phyloP scores from a whole-genome alignment of 2,113 vertebrate genomes.

The Choloepus hoffmanni region DNA sequence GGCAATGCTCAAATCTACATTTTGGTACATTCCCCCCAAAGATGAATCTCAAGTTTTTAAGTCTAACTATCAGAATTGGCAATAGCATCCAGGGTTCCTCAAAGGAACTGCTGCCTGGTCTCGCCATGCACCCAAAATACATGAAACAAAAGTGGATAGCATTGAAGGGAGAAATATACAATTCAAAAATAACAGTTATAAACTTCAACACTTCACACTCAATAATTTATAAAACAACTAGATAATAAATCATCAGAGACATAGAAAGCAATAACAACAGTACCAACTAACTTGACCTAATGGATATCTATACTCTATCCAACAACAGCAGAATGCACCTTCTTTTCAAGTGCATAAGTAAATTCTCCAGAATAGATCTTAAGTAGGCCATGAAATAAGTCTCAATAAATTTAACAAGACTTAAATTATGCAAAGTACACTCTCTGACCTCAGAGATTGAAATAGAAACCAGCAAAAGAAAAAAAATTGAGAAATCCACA shows the following conservation, averaged over 20 bases:
- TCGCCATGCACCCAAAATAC: background rate
- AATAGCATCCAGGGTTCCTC: background rate
- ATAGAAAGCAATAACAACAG: no score
- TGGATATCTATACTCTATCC: no score
- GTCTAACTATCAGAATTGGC: constrained; percentile 53
- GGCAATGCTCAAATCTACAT: constrained; percentile 55
- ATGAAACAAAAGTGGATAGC: background rate
- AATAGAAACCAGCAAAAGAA: constrained; percentile 11
- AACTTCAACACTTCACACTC: background rate
- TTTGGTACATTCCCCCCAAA: background rate
- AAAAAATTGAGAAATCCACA: constrained; percentile 10
- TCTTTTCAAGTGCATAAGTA: no score
- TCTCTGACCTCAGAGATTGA: background rate
- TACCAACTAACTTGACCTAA: no score
- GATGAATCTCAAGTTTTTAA: constrained; percentile 69
- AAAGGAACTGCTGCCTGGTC: no score
- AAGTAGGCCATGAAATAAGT: no score
- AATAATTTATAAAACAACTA: no score
- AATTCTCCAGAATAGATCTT: no score
- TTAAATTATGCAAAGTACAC: no score
- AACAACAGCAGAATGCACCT: no score
- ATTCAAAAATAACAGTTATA: background rate
- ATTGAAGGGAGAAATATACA: background rate
- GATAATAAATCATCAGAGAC: no score
- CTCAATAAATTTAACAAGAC: no score